These are phyloP conservation scores for Pseudotriccus pelzelni DNA, from an alignment of 2,797 vertebrate genomes.

Conservation along the genomic window DNA sequence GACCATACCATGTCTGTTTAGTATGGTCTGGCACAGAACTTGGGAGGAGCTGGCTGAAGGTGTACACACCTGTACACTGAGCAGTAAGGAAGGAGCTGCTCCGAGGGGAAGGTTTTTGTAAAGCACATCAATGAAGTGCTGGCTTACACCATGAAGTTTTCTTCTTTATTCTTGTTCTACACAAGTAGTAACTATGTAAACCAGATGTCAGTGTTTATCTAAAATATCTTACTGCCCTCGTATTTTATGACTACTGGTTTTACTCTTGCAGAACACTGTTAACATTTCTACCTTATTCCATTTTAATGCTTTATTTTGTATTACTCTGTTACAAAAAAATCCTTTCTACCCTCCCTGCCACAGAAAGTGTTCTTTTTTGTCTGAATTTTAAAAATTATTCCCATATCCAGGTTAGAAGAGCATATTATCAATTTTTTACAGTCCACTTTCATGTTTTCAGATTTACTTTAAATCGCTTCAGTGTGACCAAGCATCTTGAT, in stretches of 20 bases:
- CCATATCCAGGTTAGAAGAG: not conserved
- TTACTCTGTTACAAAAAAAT: not conserved
- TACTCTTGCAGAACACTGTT: not conserved
- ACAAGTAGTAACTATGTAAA: not conserved
- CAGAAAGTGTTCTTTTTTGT: not conserved
- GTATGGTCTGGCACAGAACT: not conserved
- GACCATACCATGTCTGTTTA: not conserved
- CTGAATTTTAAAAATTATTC: not conserved
- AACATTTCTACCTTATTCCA: not conserved
- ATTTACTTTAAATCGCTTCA: not conserved
- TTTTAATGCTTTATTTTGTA: not conserved
- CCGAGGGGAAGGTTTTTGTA: not conserved
- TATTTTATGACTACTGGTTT: not conserved
- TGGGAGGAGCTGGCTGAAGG: not conserved
- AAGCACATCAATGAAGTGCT: not conserved
- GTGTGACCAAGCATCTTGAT: not conserved
- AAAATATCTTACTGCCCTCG: not conserved
- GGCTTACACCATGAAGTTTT: not conserved
- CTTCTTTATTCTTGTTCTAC: not conserved
- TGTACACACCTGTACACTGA: accelerated
- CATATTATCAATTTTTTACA: not conserved
- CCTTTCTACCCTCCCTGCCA: not conserved
- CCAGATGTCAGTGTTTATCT: not conserved
- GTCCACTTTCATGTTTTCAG: not conserved
- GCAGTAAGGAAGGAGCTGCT: not conserved